Base-by-base conservation (phyloP, 2,888 invertebrate genomes). In the Yponomeuta cagnagella region DNA sequence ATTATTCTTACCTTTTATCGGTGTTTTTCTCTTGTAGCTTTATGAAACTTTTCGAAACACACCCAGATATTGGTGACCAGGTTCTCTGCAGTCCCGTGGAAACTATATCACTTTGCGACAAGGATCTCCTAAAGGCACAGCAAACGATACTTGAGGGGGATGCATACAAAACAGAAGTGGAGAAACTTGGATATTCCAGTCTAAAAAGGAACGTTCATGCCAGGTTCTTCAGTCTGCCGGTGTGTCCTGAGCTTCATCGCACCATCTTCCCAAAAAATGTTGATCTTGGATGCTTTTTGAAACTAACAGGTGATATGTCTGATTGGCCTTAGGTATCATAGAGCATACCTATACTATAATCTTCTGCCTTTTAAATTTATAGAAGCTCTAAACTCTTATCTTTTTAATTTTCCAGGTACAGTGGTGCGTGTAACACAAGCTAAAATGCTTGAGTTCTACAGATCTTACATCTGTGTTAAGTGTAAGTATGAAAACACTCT, bases 401-500 rank as follows among this genome's bases (percentile, higher is more conserved):
- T 71, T 63, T 69, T 33, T 23, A 69, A 68, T 72, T 71, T 80
- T 79, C 74, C 87, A 92, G 97, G 97, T 3, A 97, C 96, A 70
- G 95, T 97, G 63, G 95, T 97, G 37, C 87, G 97, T 81, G 95
- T 95, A 67, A 95, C 96, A 0, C 93, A 95, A 75, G 92, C 95
- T 9, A 96, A 95, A 84, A 94, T 97, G 89, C 84, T 97, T 71
- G 97, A 97, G 85, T 94, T 94, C 81, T 94, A 95, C 79, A 94
- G 95, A 76, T 94, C 94, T 70, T 97, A 95, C 86, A 90, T 94
- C 15, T 98, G 98, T 82, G 86, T 92, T 48, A 96, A 96, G 85
- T 98, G 98, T 84, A 95, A 95, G 82, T 93, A 94, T 84, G 87
- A 93, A 66, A 94, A 95, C 76, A 83, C 88, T 68, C 88, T 95